Base-by-base conservation (phyloP, 2,888 invertebrate species). In the Plagodis pulveraria region DNA sequence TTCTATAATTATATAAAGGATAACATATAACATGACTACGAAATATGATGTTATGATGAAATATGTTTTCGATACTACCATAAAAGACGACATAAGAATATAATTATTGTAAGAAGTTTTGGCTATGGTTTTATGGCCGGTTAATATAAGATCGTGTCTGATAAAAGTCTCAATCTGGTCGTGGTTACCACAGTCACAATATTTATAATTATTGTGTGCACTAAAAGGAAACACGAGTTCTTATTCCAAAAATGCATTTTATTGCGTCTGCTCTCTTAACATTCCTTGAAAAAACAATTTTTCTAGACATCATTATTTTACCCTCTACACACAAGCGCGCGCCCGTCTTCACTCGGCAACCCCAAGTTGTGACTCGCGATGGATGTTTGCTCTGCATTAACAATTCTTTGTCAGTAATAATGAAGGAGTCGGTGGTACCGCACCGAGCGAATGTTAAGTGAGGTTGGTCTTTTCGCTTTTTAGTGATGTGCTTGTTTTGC, bases 371-470 rank as follows among this genome's bases (percentile, higher is more conserved):
- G 56, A 50, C 52, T 47, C 50, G 56, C 49, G 50, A 50, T 52
- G 41, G 34, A 47, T 58, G 60, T 63, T 65, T 62, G 60, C 53
- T 12, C 32, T 53, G 53, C 65, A 63, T 65, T 62, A 63, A 46
- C 47, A 49, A 65, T 65, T 65, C 58, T 54, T 56, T 64, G 58
- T 58, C 53, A 43, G 60, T 63, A 54, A 65, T 65, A 65, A 62
- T 62, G 56, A 45, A 62, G 42, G 46, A 51, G 58, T 35, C 35
- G 41, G 40, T 10, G 45, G 45, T 44, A 32, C 11, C 41, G 34
- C 35, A 38, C 45, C 45, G 44, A 34, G 33, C 44, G 47, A 33
- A 48, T 38, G 43, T 44, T 44, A 57, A 52, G 38, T 34, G 52
- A n/a, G 49, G 53, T 49, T 53, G 49, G 49, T 50, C 53, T 58